phyloP scores from a whole-genome alignment of 2,888 invertebrate genomes.

The Callimorpha dominula region DNA sequence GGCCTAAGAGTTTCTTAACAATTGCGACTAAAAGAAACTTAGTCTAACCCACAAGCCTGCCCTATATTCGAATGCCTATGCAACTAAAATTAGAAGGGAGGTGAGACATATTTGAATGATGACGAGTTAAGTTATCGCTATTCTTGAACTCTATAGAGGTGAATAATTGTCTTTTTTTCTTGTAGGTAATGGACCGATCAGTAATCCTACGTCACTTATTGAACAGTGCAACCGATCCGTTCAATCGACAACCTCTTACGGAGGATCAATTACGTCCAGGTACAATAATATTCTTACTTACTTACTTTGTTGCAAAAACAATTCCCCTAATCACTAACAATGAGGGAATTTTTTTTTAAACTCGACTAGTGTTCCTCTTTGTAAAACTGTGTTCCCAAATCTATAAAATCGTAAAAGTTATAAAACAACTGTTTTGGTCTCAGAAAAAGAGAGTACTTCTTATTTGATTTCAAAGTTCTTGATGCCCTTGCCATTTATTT shows the following conservation, averaged over 20 bases:
- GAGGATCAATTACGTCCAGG: conserved; percentile 97
- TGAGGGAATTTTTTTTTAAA: not conserved
- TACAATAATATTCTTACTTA: conserved; percentile 62
- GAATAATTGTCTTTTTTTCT: conserved; percentile 5
- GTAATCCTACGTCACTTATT: conserved; percentile 97
- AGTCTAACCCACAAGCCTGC: not conserved
- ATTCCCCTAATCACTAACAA: not conserved
- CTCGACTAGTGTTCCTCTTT: not conserved
- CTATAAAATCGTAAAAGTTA: not conserved
- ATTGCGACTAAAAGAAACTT: not conserved
- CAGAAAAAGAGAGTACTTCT: too few species aligned
- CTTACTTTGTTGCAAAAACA: not conserved
- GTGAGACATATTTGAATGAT: too few species aligned
- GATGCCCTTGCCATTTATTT: not conserved
- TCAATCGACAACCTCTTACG: conserved; percentile 97
- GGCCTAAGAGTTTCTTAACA: too few species aligned
- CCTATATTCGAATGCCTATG: too few species aligned
- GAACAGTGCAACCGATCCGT: conserved; percentile 99
- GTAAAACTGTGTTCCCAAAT: not conserved
- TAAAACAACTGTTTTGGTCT: not conserved
- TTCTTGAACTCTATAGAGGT: not conserved
- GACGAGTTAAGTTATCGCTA: too few species aligned
- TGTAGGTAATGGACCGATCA: conserved; percentile 95
- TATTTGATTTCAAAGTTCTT: not conserved
- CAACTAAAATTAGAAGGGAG: too few species aligned